Evolutionary conservation across 2,797 vertebrate species (phyloP), one percentile per base, ranked within the genome.

Genomic region (Hemibagrus guttatus): DNA sequence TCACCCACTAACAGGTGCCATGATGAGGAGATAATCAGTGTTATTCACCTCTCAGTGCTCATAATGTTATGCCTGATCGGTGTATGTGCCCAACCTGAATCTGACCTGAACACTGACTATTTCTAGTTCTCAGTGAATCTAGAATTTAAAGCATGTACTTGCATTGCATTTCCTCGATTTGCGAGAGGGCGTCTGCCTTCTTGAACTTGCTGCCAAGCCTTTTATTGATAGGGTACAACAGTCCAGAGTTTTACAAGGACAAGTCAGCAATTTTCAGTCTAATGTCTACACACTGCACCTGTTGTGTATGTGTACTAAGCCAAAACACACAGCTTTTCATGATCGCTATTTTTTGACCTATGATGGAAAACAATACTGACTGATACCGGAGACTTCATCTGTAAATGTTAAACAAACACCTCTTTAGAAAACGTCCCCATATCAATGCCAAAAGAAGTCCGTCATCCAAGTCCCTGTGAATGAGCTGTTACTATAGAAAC

Each of bases 151-250:
- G 13, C 39, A 28, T 31, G 59, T 21, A 39, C 54, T 2, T 79
- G 52, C 11, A 26, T 59, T 58, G 21, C 19, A 66, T 54, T 26
- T 85, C 35, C 23, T 81, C 1, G 68, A 85, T 69, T n/a, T 54
- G 14, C 17, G 26, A 82, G 28, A 4, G 16, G 19, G 58, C 0
- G 71, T 46, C 26, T 79, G 81, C 66, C 85, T 86, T 49, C 16
- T 84, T 74, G 75, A 88, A 79, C 42, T 59, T 28, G 21, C 81
- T 12, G 52, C 81, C 80, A 83, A 49, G 69, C 61, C 35, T 16
- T 42, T 42, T 17, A 71, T 23, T 71, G 31, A 19, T 52, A 42
- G 26, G 31, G 11, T 81, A 19, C 63, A 66, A 39, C 46, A 79
- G 21, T 49, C 3, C 31, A 71, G 14, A 42, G 21, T 1, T 2